Conservation (phyloP, 2,888 invertebrate species). For the Cyclophora punctaria region DNA sequence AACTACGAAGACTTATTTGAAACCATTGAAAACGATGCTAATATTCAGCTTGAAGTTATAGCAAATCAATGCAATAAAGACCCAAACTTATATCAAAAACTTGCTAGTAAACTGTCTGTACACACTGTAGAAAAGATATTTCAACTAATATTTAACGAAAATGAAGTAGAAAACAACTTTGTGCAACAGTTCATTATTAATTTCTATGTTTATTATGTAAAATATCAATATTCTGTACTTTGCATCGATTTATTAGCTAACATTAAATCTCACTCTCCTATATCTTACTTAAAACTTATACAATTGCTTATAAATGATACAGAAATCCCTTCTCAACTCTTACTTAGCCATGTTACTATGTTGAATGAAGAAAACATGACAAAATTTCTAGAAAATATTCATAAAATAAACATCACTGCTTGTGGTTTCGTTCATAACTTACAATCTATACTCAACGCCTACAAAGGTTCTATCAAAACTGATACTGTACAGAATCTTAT, state of each 20-base stretch:
- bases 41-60: conserved; percentile 18
- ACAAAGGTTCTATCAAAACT: conserved; percentile 38
- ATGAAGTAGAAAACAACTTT: conserved; percentile 21
- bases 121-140: conserved; percentile 33
- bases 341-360: conserved; percentile 37
- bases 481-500: conserved; percentile 34
- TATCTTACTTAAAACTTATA: conserved; percentile 28
- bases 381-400: conserved; percentile 28
- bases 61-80: conserved; percentile 28
- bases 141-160: conserved; percentile 26
- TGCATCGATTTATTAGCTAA: conserved; percentile 40
- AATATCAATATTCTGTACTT: conserved; percentile 29
- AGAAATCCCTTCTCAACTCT: conserved; percentile 28
- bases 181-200: conserved; percentile 22
- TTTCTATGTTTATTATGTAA: conserved; percentile 36
- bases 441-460: conserved; percentile 35
- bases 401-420: conserved; percentile 23
- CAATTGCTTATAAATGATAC: conserved; percentile 31
- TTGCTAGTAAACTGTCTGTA: conserved; percentile 31
- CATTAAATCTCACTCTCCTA: conserved; percentile 24
- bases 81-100: conserved; percentile 18
- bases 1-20: conserved; percentile 27
- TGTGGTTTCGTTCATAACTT: conserved; percentile 39
- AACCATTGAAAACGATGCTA: conserved; percentile 28
- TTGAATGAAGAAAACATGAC: conserved; percentile 22